Base-by-base conservation (phyloP, 2,113 vertebrate genomes). In the Emydocephalus ijimae region DNA sequence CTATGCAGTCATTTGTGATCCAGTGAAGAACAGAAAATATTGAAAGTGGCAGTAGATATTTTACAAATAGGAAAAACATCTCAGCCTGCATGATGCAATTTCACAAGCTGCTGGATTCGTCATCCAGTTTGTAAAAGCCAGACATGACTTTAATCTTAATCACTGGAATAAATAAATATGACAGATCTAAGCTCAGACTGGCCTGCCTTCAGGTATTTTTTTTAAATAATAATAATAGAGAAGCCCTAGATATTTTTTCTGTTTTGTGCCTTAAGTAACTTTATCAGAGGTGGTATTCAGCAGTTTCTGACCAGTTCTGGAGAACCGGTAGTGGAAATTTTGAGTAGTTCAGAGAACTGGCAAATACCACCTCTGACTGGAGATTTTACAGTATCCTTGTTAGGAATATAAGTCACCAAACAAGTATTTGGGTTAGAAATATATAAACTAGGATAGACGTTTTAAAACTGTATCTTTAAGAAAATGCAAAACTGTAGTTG, bases 1-100 rank as follows among this genome's bases (percentile, higher is more conserved):
- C 95, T 95, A 95, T 95, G 93, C 95, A 94, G 91, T 93, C 93
- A 95, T 93, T 94, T 95, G 56, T 96, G 59, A 92, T 91, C 92
- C 90, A 26, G 88, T 89, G 91, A 64, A 94, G 92, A 90, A 87
- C 14, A 89, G 69, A 93, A 3, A 14, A 56, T 85, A 50, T 43
- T 43, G 54, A 57, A 29, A 89, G 50, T 64, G 50, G 57, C 39
- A 57, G 26, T 56, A 29, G 54, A 18, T 81, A 26, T 74, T 90
- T 52, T 88, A 69, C 92, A 95, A 94, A 95, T 86, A 94, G 91
- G 92, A 95, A 88, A 86, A 92, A 92, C 89, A 90, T 89, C 90
- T 94, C 90, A 94, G 91, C 55, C 88, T 90, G 90, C n/a, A 45
- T 74, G 91, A 59, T 55, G 69, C 88, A 3, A 39, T 89, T 92